Evolutionary conservation across 2,888 invertebrate species (phyloP), one percentile per base, ranked within the genome.

Genomic region (Diplazon laetatorius): DNA sequence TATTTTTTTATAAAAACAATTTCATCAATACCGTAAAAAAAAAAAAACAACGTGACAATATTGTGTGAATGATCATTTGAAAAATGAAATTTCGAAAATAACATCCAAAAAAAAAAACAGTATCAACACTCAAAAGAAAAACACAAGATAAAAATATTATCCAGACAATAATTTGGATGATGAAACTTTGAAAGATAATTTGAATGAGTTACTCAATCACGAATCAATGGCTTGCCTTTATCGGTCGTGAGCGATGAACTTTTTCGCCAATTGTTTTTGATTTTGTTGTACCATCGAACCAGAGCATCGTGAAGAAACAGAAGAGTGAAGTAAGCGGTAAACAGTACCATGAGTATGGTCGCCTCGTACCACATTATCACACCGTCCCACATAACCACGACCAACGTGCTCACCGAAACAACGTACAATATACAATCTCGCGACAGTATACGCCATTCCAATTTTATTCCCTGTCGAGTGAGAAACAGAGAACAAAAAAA

Each of bases 381-480:
- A 1, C 95, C 95, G 84, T 97, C 97, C 94, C 95, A 95, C 30
- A 97, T 95, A 59, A 97, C 93, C 0, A 92, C 85, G 0, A 97
- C 94, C 25, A 98, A 90, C 1, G 95, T 92, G 8, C 93, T 90
- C 0, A 97, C 95, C 55, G 96, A 95, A 22, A 95, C 87, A 79
- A 95, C 92, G 88, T 97, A 98, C 71, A 97, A 95, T 6, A 94
- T 85, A 52, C 95, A 95, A 86, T 98, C 98, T 78, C 98, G 92
- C 0, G 96, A 95, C 18, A 98, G 93, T 0, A 97, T 96, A 91
- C 95, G 95, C 93, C 95, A 94, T 86, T 97, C 95, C 60, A 97
- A 92, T 83, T 94, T 92, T 35, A 97, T 94, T 0, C 95, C 94
- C 96, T 96, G 90, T 69, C 12, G 6, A 66, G 50, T n/a, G n/a